Conservation (phyloP, 2,113 vertebrate genomes). For the Scomber japonicus region DNA sequence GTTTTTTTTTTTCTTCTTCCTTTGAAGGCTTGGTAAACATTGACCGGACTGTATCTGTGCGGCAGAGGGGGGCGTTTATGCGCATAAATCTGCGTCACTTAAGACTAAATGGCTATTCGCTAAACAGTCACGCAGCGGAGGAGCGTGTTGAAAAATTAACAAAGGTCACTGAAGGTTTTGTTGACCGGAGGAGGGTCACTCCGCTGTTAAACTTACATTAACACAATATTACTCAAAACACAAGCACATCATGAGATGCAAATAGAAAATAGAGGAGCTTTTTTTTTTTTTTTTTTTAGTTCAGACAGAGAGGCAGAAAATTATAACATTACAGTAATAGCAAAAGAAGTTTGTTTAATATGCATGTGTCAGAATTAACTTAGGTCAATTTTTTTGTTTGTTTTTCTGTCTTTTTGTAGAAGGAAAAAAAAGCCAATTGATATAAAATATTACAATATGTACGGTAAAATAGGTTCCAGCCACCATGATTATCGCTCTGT, state of each 20-base stretch:
- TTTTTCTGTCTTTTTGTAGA: not conserved
- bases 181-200: conserved; percentile 29
- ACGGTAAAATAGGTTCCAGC: not conserved
- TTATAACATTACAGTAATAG: not conserved
- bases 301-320: not conserved
- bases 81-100: conserved; percentile 74
- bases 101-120: conserved; percentile 24
- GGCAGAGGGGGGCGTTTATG: not conserved
- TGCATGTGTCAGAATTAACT: conserved; percentile 7
- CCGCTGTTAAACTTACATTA: conserved; percentile 20
- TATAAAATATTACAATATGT: not conserved
- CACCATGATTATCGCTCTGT: not conserved
- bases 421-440: not conserved
- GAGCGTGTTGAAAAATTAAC: conserved; percentile 66
- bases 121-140: conserved; percentile 57
- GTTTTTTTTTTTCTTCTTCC: not conserved
- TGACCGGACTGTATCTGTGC: conserved; percentile 29
- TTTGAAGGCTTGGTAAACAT: conserved; percentile 34
- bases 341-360: not conserved
- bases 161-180: conserved; percentile 55
- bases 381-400: not conserved
- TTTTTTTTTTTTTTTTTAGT: no score
- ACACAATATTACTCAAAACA: conserved; percentile 23
- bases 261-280: not conserved
- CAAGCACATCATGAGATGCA: not conserved